Conservation (phyloP, 1,140 invertebrate genomes). For the Leguminivora glycinivorella region DNA sequence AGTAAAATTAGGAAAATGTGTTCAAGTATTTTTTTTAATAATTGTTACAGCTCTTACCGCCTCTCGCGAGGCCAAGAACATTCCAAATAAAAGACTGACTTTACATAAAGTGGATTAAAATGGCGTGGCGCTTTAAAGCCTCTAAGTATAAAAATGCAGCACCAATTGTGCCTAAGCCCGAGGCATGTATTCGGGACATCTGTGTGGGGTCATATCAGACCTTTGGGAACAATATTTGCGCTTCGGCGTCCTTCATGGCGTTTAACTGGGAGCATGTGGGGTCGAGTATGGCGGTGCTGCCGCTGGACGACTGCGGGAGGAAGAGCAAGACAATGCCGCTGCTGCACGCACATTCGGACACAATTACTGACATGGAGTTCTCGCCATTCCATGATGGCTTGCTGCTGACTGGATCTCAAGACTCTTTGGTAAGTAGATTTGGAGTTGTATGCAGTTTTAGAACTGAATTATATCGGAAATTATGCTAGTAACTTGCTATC, state of each 20-base stretch:
- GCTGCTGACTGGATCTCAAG: slow-evolving; percentile 93
- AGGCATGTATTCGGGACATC: slow-evolving; percentile 93
- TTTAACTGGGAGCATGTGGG: slow-evolving; percentile 94
- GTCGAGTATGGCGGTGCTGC: slow-evolving; percentile 91
- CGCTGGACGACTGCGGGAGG: slow-evolving; percentile 91
- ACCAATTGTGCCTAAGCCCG: slow-evolving; percentile 94
- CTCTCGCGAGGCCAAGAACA: slow-evolving; percentile 43
- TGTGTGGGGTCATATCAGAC: slow-evolving; percentile 94
- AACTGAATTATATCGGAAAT: no score
- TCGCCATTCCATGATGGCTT: slow-evolving; percentile 96
- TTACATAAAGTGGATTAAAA: slow-evolving; percentile 77
- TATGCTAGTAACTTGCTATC: no score
- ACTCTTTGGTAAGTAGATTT: slow-evolving; percentile 85
- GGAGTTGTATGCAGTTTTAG: no score
- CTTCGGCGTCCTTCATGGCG: slow-evolving; percentile 94
- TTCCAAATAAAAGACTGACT: slow-evolving; percentile 74
- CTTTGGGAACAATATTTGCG: slow-evolving; percentile 95
- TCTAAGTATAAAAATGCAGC: slow-evolving; percentile 98
- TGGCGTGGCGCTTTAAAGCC: slow-evolving; percentile 97
- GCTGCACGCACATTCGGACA: slow-evolving; percentile 91
- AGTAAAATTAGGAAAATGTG: neutral
- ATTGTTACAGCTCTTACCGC: slow-evolving; percentile 24
- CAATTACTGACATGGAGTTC: slow-evolving; percentile 96
- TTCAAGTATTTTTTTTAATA: neutral
- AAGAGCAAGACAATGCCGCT: slow-evolving; percentile 92